Conservation (phyloP, 2,888 invertebrate species). For the Artemia sp. region DNA sequence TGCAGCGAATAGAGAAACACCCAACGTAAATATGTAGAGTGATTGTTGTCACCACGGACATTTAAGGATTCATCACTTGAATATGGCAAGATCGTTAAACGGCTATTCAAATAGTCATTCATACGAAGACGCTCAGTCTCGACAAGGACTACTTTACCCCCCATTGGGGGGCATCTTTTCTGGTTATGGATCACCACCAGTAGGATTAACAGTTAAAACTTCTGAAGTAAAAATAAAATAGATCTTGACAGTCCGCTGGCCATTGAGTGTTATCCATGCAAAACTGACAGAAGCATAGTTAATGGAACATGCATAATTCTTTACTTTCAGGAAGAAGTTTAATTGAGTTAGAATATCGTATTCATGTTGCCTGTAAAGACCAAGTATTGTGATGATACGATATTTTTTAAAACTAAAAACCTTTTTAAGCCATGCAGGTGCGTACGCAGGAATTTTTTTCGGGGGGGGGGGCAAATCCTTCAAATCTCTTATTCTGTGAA, state of each 20-base stretch:
- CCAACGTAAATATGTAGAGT: background rate
- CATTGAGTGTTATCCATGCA: background rate
- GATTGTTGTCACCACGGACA: conserved; percentile 1
- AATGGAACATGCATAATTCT: conserved; percentile 11
- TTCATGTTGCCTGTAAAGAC: too few species aligned
- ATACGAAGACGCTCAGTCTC: background rate
- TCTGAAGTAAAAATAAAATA: conserved; percentile 9
- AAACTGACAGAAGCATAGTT: conserved; percentile 9
- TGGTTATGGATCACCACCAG: conserved; percentile 1
- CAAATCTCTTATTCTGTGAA: too few species aligned
- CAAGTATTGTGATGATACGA: too few species aligned
- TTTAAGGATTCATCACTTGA: conserved; percentile 5
- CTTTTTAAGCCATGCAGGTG: too few species aligned
- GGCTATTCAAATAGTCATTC: conserved; percentile 7
- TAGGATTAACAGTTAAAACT: conserved; percentile 5
- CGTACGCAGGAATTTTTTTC: too few species aligned
- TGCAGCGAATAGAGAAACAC: too few species aligned
- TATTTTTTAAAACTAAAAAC: too few species aligned
- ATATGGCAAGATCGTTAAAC: background rate
- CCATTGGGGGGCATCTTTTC: background rate
- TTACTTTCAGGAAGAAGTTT: background rate
- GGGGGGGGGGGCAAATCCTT: too few species aligned
- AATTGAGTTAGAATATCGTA: too few species aligned
- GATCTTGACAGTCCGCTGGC: background rate
- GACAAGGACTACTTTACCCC: background rate